A percentile compares a stretch with the other conserved stretches of the same genome.
phyloP scores from a whole-genome alignment of 2,797 vertebrate species.

The Strix occidentalis region DNA sequence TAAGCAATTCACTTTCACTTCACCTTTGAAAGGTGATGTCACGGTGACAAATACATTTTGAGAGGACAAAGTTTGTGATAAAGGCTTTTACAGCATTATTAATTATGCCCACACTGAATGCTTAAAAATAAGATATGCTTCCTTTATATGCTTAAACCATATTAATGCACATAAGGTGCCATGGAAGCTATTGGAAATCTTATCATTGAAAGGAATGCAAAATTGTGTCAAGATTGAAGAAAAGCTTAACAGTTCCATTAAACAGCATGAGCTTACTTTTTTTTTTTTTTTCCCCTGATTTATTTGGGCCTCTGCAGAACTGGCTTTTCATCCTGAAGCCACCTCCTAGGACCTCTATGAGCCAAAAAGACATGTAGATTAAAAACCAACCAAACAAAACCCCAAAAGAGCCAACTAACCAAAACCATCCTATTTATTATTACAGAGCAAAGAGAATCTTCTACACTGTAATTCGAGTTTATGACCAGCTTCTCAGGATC shows the following conservation, averaged over 20 bases:
- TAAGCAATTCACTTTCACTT: conserved; percentile 35
- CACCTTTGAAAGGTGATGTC: conserved; percentile 26
- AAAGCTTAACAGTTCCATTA: background rate
- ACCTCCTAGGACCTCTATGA: background rate
- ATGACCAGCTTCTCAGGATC: background rate
- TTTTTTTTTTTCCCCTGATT: background rate
- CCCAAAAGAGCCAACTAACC: background rate
- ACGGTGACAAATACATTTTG: background rate
- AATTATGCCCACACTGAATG: background rate
- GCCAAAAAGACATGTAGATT: background rate
- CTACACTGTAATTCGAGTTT: background rate
- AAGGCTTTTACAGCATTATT: background rate
- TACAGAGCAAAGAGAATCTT: background rate
- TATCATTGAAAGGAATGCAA: background rate
- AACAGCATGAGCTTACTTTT: background rate
- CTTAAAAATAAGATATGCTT: background rate
- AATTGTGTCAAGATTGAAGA: background rate
- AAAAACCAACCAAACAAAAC: background rate
- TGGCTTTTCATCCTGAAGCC: background rate
- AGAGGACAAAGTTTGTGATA: background rate
- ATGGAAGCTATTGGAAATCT: background rate
- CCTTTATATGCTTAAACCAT: background rate
- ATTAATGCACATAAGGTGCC: background rate
- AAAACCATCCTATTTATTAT: background rate
- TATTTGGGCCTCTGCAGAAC: background rate